Evolutionary conservation across 23 tunicate species (phyloP), one percentile per base, ranked within the genome.

Genomic region (Trididemnum clinides): DNA sequence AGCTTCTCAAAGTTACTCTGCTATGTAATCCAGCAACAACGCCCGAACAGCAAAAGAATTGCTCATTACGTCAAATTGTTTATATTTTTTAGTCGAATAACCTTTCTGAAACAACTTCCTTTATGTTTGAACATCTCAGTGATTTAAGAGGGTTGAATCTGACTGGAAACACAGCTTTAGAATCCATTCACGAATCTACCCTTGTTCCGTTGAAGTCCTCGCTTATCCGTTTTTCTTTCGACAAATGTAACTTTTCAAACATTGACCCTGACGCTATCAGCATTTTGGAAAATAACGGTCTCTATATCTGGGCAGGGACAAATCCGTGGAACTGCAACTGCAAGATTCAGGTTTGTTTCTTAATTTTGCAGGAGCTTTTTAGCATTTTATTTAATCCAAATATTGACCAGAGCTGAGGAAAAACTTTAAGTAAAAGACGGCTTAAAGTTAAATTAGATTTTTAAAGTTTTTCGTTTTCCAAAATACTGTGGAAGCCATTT

Each of bases 291-390:
- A 58, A 86, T 39, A 1, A 65, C 19, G 64, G 74, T 7, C 35
- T 91, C 33, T 72, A 72, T 30, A 51, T 86, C 49, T 78, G 88
- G 87, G 82, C 83, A 2, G 86, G 90, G 36, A 58, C 38, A 31
- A 91, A 91, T 50, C 96, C 90, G 15, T 91, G 96, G 96, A 64
- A 86, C 21, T 91, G 96, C 50, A 90, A 91, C 34, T 91, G 96
- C 39, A 28, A 39, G 15, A 33, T 91, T 10, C 34, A 86, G 90
- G 96, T 91, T 20, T n/a, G n/a, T n/a, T n/a, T n/a, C n/a, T n/a
- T n/a, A n/a, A n/a, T n/a, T n/a, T n/a, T n/a, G n/a, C n/a, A n/a
- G n/a, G n/a, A n/a, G n/a, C n/a, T n/a, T n/a, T n/a, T n/a, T n/a
- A n/a, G n/a, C n/a, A n/a, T n/a, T n/a, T n/a, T n/a, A n/a, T n/a